These are phyloP conservation scores for Scotopteryx bipunctaria DNA, from an alignment of 2,888 invertebrate genomes.

Conservation along the genomic window DNA sequence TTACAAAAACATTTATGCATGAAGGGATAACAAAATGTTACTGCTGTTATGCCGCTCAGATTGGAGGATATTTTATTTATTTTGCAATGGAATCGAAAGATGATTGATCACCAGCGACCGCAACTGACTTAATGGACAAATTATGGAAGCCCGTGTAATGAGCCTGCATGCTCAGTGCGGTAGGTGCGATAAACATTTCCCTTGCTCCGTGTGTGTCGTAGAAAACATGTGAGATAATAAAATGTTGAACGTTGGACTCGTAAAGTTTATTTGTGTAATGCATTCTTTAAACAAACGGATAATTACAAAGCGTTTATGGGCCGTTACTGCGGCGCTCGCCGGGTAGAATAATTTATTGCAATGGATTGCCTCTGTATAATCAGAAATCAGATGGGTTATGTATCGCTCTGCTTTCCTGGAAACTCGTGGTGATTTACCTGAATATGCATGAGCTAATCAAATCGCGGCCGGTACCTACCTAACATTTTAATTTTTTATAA, in stretches of 20 bases:
- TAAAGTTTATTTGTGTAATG: constrained; percentile 80
- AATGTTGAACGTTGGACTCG: constrained; percentile 74
- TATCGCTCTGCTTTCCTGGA: constrained; percentile 37
- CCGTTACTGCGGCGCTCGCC: constrained; percentile 55
- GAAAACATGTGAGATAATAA: constrained; percentile 80
- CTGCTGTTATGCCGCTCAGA: constrained; percentile 62
- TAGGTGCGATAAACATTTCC: constrained; percentile 60
- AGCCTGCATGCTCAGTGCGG: constrained; percentile 50
- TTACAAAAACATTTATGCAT: constrained; percentile 80
- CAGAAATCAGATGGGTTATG: constrained; percentile 45
- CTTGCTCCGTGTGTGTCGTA: constrained; percentile 55
- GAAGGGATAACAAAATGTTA: constrained; percentile 75
- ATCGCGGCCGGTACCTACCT: constrained; percentile 1
- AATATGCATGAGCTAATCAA: constrained; percentile 31
- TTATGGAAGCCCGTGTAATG: constrained; percentile 59
- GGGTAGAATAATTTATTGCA: constrained; percentile 63
- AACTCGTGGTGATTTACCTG: constrained; percentile 36
- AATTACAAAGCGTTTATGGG: constrained; percentile 72
- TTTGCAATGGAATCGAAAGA: constrained; percentile 49
- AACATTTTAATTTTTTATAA: constrained; percentile 15
- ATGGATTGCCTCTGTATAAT: constrained; percentile 57
- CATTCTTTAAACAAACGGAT: constrained; percentile 78
- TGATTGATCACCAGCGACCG: constrained; percentile 52
- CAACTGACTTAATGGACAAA: constrained; percentile 59
- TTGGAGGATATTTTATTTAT: constrained; percentile 64